Evolutionary conservation across 2,888 invertebrate species (phyloP).

Genomic region (Griposia aprilina): DNA sequence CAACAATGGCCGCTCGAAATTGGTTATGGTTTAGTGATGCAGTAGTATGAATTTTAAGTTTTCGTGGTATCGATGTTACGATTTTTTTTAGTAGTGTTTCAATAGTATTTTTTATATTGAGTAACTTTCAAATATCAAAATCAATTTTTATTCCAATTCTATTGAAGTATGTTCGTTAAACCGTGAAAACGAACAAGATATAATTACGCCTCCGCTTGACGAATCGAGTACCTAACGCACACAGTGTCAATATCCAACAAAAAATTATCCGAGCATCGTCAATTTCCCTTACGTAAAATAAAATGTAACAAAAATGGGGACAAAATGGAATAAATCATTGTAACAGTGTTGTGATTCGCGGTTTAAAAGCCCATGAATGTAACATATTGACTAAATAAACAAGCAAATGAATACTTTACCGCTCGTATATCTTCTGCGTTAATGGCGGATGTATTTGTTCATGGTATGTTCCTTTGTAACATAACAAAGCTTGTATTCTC

Average conservation of each 20-base stretch:
- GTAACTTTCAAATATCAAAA: no score
- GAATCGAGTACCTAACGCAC: no score
- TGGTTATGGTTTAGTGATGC: no score
- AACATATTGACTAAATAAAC: constrained; percentile 46
- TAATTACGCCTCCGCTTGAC: not conserved
- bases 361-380: constrained; percentile 44
- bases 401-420: constrained; percentile 46
- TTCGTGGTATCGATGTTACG: no score
- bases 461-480: not conserved
- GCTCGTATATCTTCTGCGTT: constrained; percentile 49
- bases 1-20: no score
- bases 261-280: not conserved
- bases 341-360: constrained; percentile 43
- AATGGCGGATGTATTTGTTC: constrained; percentile 18
- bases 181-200: no score
- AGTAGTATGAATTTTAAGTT: no score
- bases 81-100: no score
- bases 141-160: no score
- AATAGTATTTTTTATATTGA: no score
- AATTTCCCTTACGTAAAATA: not conserved
- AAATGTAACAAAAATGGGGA: not conserved
- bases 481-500: not conserved
- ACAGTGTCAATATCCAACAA: not conserved
- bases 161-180: no score
- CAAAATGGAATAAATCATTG: constrained; percentile 47